These are phyloP conservation scores for Tenebrio molitor DNA, from an alignment of 1,140 invertebrate species.

Conservation along the genomic window DNA sequence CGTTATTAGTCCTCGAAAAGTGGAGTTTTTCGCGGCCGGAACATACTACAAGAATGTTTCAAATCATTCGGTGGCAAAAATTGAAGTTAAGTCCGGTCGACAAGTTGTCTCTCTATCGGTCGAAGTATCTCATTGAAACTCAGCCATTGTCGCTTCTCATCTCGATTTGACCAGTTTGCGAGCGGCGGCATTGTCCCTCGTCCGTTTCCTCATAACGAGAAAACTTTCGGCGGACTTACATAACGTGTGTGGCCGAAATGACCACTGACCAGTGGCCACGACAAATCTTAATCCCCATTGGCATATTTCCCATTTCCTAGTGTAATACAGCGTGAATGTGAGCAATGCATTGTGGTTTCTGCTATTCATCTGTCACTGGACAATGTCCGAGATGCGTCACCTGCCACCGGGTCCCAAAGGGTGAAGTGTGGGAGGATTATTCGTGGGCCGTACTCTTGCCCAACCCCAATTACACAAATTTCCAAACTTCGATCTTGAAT, in stretches of 20 bases:
- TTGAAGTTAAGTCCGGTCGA: too few species aligned
- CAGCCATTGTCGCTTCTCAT: conserved; percentile 1
- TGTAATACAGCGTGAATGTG: conserved; percentile 60
- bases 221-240: conserved; percentile 25
- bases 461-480: background rate
- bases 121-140: too few species aligned
- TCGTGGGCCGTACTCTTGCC: conserved; percentile 2
- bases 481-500: background rate
- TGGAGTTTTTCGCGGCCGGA: too few species aligned
- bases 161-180: conserved; percentile 10
- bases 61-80: too few species aligned
- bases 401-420: conserved; percentile 52
- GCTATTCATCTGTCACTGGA: conserved; percentile 58
- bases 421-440: conserved; percentile 49
- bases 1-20: too few species aligned
- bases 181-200: conserved; percentile 9
- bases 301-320: conserved; percentile 53
- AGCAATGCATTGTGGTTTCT: conserved; percentile 58
- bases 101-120: too few species aligned
- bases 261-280: conserved; percentile 19
- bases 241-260: conserved; percentile 47
- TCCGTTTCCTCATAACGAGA: conserved; percentile 10
- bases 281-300: conserved; percentile 45
- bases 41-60: too few species aligned
- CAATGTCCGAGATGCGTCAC: conserved; percentile 60